Percentiles rank a stretch among this genome's conserved stretches.
These are phyloP conservation scores for Rhodophaea formosa DNA, from an alignment of 2,888 invertebrate genomes.

Conservation along the genomic window DNA sequence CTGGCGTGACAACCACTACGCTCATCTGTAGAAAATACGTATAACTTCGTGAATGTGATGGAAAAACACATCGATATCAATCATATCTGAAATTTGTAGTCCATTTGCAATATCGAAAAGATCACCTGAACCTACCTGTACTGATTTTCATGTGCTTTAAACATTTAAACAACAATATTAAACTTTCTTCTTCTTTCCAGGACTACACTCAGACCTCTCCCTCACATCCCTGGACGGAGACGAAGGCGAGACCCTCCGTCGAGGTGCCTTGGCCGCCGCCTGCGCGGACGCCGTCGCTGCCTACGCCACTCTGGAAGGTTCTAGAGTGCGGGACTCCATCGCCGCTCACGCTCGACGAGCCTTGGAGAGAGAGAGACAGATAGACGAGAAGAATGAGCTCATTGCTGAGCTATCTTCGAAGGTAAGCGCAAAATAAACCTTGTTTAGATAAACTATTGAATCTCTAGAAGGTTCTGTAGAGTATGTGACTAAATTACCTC, in stretches of 20 bases:
- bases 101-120: too few species aligned
- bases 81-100: too few species aligned
- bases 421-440: slow-evolving; percentile 71
- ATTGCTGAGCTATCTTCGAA: slow-evolving; percentile 91
- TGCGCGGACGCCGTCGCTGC: slow-evolving; percentile 88
- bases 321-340: slow-evolving; percentile 87
- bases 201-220: slow-evolving; percentile 86
- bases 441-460: too few species aligned
- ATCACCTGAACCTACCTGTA: too few species aligned
- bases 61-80: too few species aligned
- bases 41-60: too few species aligned
- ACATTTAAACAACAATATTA: not conserved
- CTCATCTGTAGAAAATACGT: too few species aligned
- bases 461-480: slow-evolving; percentile 85
- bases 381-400: slow-evolving; percentile 89
- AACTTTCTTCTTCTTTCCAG: slow-evolving; percentile 52
- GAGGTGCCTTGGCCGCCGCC: slow-evolving; percentile 85
- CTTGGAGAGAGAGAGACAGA: slow-evolving; percentile 88
- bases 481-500: slow-evolving; percentile 89
- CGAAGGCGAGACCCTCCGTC: slow-evolving; percentile 78
- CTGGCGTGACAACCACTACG: too few species aligned
- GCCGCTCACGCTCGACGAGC: slow-evolving; percentile 89
- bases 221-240: slow-evolving; percentile 82
- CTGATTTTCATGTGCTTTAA: too few species aligned
- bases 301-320: slow-evolving; percentile 87